Base-by-base conservation (phyloP, 2,113 vertebrate genomes). In the Hypomesus transpacificus region DNA sequence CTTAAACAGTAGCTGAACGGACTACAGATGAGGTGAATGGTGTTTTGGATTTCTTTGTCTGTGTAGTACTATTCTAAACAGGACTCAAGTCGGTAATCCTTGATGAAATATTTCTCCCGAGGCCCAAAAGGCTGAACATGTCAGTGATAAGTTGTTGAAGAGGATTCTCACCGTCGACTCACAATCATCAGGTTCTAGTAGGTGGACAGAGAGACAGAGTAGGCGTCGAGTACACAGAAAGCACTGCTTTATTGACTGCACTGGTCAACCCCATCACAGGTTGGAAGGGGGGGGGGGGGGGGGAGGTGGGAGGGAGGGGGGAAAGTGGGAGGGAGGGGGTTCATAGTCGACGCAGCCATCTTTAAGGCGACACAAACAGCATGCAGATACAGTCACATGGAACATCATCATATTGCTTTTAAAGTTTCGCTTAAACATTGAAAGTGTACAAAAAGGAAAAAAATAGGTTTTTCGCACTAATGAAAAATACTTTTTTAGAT, bases 361-460 rank as follows among this genome's bases (percentile, higher is more conserved):
- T 80, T 90, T 93, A 95, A 95, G 89, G 95, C 94, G 94, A 94
- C 95, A 98, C 92, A 93, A 93, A 94, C 83, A 93, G 94, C 92
- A 94, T 96, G 96, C 94, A 93, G 90, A 92, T 94, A 95, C 85
- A 94, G 94, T 95, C 94, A 93, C 94, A 87, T 90, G 87, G 93
- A 94, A 95, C 85, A 58, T 95, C 94, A 92, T 94, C 93, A 96
- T 98, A 98, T 97, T 98, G 96, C 96, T 98, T 94, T 93, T 95
- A 93, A 95, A 94, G 92, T 93, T 90, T 91, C 69, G 91, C 94
- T 94, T 91, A 93, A 88, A 96, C 95, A 94, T 94, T 89, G 91
- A 96, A 96, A 93, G 95, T 95, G 94, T 97, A 97, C 96, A 98
- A 98, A 98, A 95, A 95, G 90, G 86, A 94, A 96, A 95, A 96